A percentile compares a stretch with the other conserved stretches of the same genome.
phyloP scores from a whole-genome alignment of 1,140 invertebrate species.

The Bombus turneri region DNA sequence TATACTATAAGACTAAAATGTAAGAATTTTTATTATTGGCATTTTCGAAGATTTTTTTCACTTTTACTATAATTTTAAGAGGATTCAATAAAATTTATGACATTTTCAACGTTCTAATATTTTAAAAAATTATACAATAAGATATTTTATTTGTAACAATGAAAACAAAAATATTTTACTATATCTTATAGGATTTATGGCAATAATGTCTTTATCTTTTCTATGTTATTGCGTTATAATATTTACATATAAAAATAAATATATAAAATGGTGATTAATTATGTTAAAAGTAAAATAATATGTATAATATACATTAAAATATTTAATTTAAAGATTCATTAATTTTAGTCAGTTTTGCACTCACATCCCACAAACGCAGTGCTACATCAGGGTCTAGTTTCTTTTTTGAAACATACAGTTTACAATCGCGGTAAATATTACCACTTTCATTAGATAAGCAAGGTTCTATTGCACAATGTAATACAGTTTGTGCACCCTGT shows the following conservation, averaged over 20 bases:
- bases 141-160: conserved; percentile 34
- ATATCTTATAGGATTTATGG: conserved; percentile 15
- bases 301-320: conserved; percentile 35
- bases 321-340: conserved; percentile 48
- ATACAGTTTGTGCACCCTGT: conserved; percentile 89
- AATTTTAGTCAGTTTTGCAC: conserved; percentile 82
- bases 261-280: conserved; percentile 49
- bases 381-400: conserved; percentile 85
- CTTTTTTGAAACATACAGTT: conserved; percentile 85
- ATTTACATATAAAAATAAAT: conserved; percentile 62
- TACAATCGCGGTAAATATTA: conserved; percentile 89
- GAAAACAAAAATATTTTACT: conserved; percentile 40
- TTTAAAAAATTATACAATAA: conserved; percentile 30
- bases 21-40: not conserved
- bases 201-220: conserved; percentile 19
- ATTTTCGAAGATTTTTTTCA: not conserved
- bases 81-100: conserved; percentile 33
- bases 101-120: conserved; percentile 11
- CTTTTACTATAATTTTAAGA: not conserved
- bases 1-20: too few species aligned
- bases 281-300: conserved; percentile 38
- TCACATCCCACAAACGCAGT: conserved; percentile 88
- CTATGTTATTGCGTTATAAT: conserved; percentile 11
- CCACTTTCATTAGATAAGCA: conserved; percentile 85
- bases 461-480: conserved; percentile 89